These are phyloP conservation scores for Axis porcinus DNA, from an alignment of 2,113 vertebrate genomes.

Conservation along the genomic window DNA sequence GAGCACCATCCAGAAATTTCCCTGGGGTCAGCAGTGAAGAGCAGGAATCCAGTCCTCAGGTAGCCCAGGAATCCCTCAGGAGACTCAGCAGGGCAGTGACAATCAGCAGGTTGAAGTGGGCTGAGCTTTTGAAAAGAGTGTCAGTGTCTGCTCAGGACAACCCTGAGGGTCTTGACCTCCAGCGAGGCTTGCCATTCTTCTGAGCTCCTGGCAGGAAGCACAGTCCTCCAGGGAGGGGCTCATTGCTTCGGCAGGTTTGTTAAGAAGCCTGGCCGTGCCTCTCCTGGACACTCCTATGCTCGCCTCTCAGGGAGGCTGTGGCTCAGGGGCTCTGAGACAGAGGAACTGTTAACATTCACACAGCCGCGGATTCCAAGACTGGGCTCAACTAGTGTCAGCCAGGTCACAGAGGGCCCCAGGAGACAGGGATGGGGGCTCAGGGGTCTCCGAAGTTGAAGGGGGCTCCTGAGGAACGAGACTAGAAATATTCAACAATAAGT, in stretches of 20 bases:
- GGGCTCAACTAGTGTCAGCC: neutral
- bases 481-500: neutral
- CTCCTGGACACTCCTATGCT: neutral
- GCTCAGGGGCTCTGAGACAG: neutral
- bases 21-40: neutral
- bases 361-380: neutral
- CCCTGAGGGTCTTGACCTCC: neutral
- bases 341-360: neutral
- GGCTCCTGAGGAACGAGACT: neutral
- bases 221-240: neutral
- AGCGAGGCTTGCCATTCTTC: neutral
- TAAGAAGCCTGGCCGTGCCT: neutral
- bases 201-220: neutral
- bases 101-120: neutral
- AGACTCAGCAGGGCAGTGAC: neutral
- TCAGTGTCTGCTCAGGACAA: neutral
- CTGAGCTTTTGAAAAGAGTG: neutral
- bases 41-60: neutral
- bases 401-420: neutral
- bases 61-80: neutral
- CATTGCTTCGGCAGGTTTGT: neutral
- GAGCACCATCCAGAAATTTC: neutral
- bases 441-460: neutral
- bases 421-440: neutral
- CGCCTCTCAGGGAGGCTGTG: neutral